Base-by-base conservation (phyloP, 2,888 invertebrate genomes). In the Phanerotoma sp. region DNA sequence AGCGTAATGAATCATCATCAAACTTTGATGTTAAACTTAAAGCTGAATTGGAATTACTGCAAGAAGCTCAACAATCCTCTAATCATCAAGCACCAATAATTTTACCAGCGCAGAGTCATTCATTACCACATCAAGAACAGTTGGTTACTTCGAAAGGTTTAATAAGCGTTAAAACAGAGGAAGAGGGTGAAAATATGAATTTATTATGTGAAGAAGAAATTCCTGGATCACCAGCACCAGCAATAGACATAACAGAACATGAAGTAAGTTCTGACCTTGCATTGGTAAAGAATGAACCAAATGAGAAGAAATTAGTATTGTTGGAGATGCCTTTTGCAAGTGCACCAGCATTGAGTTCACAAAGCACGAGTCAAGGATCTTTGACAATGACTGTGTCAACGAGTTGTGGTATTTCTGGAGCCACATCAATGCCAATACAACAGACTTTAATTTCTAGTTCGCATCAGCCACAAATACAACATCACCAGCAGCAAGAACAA, bases 151-250 rank as follows among this genome's bases (percentile, higher is more conserved):
- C 37, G 47, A 66, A 64, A 56, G 49, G 54, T n/a, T 30, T 56
- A 10, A 53, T 50, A 51, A 60, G 44, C 46, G 49, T 44, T 60
- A 74, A 68, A 45, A 51, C 62, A 79, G 83, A 81, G 35, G 81
- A 82, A 48, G 81, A 80, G 56, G 79, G 80, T 33, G 89, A 90
- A 74, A 85, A 87, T 62, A 83, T 84, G 63, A 85, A 87, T 62
- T 79, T 92, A 62, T 78, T 93, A 10, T 94, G 94, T 75, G 91
- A 92, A 73, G 94, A 94, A 78, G 93, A 91, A 21, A 93, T 94
- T 71, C 94, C 93, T 1, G 90, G 93, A 18, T 93, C 92, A 72
- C 93, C 93, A 4, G 89, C 90, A 41, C 89, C 91, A 0, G 84
- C 85, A 42, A 74, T 74, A 28, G 81, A 77, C 7, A 64, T 46